Evolutionary conservation across 2,113 vertebrate species (phyloP), one percentile per base, ranked within the genome.

Genomic region (Neolamprologus longior): DNA sequence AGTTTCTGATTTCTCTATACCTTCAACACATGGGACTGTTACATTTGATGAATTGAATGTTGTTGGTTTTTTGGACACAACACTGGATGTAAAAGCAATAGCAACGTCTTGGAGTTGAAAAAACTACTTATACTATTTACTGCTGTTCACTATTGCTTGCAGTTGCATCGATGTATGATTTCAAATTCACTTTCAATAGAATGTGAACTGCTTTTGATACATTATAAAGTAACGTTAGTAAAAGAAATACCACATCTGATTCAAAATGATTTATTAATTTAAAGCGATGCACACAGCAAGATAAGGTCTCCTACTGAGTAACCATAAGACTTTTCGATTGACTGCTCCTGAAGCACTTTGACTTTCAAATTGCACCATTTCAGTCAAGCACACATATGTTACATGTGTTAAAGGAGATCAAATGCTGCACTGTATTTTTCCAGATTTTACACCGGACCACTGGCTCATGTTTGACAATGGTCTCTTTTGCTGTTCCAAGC

Each of bases 1-100:
- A 88, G 82, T 88, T 88, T 84, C 61, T 88, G 81, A 89, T 94
- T 94, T 93, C 93, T 95, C 91, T 93, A 93, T 4, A 52, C 4
- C 17, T 78, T 31, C 68, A 47, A 1, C 40, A 76, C 40, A 47
- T 11, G 24, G 21, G 24, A 28, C 24, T 4, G 42, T 31, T 50
- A 78, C 24, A 78, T 8, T 50, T 31, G 1, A 50, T 1, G 24
- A 78, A 78, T 19, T 31, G 9, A 28, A 28, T 2, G 9, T 17
- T 76, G 24, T 42, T 47, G n/a, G 5, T 17, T 7, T 42, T 28
- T 47, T 47, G 61, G 19, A 0, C 19, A 66, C 17, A 66, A 37
- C 37, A 66, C 61, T 37, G 61, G 63, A 1, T 13, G 19, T 21
- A 68, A 2, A 21, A 68, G 63, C 33, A 5, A 5, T 4, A 37